These are phyloP conservation scores for Cerastis leucographa DNA, from an alignment of 2,888 invertebrate species.

Conservation along the genomic window DNA sequence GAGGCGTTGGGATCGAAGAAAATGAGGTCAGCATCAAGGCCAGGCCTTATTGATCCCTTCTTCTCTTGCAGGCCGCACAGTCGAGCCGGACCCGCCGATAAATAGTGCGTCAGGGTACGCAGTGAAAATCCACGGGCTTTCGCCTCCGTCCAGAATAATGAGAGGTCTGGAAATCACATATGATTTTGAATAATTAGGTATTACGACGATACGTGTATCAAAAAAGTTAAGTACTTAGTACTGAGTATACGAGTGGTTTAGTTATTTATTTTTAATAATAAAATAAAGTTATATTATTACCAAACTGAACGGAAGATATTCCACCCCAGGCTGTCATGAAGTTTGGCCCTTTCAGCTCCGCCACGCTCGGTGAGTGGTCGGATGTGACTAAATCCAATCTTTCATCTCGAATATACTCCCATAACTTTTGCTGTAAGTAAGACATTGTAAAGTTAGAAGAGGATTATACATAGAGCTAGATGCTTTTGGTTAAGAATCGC, in stretches of 20 bases:
- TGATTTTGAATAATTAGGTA: background rate
- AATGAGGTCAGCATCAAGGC: constrained; percentile 93
- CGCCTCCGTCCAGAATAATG: constrained; percentile 92
- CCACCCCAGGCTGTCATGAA: constrained; percentile 93
- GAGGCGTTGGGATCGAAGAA: constrained; percentile 92
- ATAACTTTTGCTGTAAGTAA: constrained; percentile 86
- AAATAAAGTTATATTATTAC: constrained; percentile 71
- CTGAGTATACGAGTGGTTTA: background rate
- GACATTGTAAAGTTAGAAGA: background rate
- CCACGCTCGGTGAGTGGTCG: constrained; percentile 92
- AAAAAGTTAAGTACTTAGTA: background rate
- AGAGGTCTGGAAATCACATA: constrained; percentile 82
- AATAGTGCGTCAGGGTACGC: constrained; percentile 87
- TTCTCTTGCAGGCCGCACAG: constrained; percentile 89
- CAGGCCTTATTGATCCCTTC: constrained; percentile 91
- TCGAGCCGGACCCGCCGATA: constrained; percentile 91
- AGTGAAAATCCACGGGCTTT: constrained; percentile 86
- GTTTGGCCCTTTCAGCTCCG: constrained; percentile 90
- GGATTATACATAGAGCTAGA: background rate
- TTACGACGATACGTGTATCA: background rate
- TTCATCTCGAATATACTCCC: constrained; percentile 89
- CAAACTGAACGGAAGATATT: constrained; percentile 92
- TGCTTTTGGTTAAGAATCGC: background rate
- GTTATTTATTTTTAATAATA: constrained; percentile 13
- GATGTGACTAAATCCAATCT: constrained; percentile 91